Percentiles rank a stretch among this genome's conserved stretches.
phyloP scores from a whole-genome alignment of 2,113 vertebrate species.

The Cheirogaleus medius region DNA sequence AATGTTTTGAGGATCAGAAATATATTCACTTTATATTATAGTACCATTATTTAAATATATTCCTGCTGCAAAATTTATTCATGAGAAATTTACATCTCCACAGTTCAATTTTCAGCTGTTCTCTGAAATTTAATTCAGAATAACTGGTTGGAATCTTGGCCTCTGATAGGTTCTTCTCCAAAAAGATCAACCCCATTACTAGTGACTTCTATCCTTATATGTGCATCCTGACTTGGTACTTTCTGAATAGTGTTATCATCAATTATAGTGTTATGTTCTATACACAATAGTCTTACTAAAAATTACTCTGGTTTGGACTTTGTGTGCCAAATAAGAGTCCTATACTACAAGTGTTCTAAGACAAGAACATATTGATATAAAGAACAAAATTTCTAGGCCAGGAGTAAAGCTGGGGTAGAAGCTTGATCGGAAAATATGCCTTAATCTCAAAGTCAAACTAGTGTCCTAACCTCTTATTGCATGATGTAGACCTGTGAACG shows the following conservation, averaged over 20 bases:
- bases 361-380: background rate
- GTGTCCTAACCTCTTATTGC: background rate
- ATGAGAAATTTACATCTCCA: background rate
- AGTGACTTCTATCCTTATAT: background rate
- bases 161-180: background rate
- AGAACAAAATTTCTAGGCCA: background rate
- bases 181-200: background rate
- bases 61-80: background rate
- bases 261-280: background rate
- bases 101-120: background rate
- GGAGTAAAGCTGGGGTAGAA: background rate
- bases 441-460: background rate
- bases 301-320: background rate
- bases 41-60: background rate
- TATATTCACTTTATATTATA: background rate
- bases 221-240: background rate
- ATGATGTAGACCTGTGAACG: background rate
- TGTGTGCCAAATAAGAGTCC: background rate
- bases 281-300: background rate
- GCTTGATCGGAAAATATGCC: background rate
- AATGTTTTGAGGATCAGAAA: background rate
- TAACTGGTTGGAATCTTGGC: background rate
- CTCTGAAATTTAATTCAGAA: conserved; percentile 15
- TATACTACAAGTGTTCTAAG: background rate
- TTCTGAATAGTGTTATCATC: background rate